These are phyloP conservation scores for Hippocampus zosterae DNA, from an alignment of 2,113 vertebrate genomes.

Conservation along the genomic window DNA sequence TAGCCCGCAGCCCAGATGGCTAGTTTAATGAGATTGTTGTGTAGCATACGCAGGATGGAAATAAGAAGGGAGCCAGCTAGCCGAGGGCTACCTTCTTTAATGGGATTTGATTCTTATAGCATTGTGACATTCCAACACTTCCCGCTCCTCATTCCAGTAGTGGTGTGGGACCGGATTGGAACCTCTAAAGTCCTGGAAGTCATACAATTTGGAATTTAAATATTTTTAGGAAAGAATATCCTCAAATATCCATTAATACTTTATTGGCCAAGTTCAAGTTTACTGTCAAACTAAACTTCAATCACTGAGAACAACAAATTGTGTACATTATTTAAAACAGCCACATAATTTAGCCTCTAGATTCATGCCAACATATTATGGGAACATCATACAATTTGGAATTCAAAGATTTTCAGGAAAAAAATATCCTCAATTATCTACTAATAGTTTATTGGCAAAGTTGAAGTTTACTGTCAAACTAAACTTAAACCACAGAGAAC, in stretches of 20 bases:
- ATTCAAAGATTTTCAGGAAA: background rate
- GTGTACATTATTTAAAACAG: no score
- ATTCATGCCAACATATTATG: no score
- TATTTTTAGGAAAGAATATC: background rate
- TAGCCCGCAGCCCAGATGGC: conserved; percentile 27
- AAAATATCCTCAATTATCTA: background rate
- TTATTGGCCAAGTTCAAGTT: no score
- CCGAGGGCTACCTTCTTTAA: conserved; percentile 26
- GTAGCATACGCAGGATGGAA: conserved; percentile 16
- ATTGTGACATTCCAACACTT: conserved; percentile 15
- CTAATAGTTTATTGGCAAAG: no score
- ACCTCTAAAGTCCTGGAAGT: background rate
- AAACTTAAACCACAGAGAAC: no score
- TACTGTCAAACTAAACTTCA: no score
- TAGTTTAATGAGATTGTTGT: conserved; percentile 41
- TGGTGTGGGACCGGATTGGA: background rate
- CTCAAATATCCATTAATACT: background rate
- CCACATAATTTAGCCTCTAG: no score
- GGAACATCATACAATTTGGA: background rate
- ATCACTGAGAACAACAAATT: no score
- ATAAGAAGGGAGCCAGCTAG: conserved; percentile 19
- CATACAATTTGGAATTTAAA: background rate
- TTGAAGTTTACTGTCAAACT: no score
- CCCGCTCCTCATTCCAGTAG: background rate
- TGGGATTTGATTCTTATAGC: conserved; percentile 20